Evolutionary conservation across 2,888 invertebrate species (phyloP), one percentile per base, ranked within the genome.

Genomic region (Deilephila porcellus): DNA sequence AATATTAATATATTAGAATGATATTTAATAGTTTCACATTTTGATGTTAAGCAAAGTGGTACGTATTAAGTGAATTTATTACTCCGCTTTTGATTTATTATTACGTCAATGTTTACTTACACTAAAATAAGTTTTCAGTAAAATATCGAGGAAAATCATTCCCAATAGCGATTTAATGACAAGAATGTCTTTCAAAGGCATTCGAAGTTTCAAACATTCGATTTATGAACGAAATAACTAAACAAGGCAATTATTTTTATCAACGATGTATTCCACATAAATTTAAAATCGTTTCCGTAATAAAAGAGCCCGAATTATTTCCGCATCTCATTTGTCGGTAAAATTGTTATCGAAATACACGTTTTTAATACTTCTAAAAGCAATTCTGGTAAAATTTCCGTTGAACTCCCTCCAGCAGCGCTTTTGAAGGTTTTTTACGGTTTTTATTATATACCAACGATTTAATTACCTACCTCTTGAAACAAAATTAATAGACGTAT

Each of bases 231-330:
- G 17, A 29, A 62, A 29, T 29, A 60, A 1, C 4, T 0, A 32
- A 29, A 29, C 3, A 29, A 62, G 7, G 32, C 32, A 29, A 14
- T 32, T 32, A 25, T 14, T 29, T 29, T 29, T 62, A 62, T 29
- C 17, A 4, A 25, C 11, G 17, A 4, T 20, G 3, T 34, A n/a
- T n/a, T 56, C 32, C n/a, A 56, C 53, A 56, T 56, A 56, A 64
- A n/a, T 64, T 37, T 37, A 37, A 37, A 20, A 63, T 63, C 64
- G 34, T 37, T 37, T 19, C 64, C 64, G n/a, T 37, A 64, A 64
- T 64, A 19, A 64, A 34, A n/a, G n/a, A 63, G 19, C n/a, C 64
- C 2, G 19, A 64, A 64, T 63, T 6, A 63, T 64, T 64, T 34
- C 64, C 64, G 64, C 11, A 64, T 4, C n/a, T 64, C 37, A n/a